phyloP scores from a whole-genome alignment of 1,140 invertebrate genomes.

The Nylanderia fulva region DNA sequence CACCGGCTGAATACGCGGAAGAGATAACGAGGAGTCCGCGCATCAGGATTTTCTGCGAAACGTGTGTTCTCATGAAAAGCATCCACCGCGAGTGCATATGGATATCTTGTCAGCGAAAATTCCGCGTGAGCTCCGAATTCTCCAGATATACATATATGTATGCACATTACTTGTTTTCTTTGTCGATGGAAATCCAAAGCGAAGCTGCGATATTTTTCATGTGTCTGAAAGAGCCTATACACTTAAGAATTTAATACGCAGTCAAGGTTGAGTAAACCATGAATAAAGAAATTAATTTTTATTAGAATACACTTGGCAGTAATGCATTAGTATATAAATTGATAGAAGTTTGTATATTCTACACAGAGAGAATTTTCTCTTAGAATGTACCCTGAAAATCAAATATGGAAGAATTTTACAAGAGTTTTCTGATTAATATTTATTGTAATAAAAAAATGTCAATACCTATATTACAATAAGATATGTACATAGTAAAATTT shows the following conservation, averaged over 20 bases:
- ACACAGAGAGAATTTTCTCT: too few relatives aligned
- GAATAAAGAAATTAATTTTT: conserved; percentile 1
- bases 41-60: conserved; percentile 31
- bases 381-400: too few relatives aligned
- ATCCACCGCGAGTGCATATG: background rate
- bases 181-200: conserved; percentile 28
- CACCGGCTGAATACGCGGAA: conserved; percentile 57
- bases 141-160: too few relatives aligned
- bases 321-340: background rate
- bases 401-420: too few relatives aligned
- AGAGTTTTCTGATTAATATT: too few relatives aligned
- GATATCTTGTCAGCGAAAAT: background rate
- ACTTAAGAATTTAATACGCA: background rate
- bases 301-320: background rate
- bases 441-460: too few relatives aligned
- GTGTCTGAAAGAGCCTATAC: conserved; percentile 3
- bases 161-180: background rate
- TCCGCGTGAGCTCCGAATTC: conserved; percentile 8
- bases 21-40: conserved; percentile 49
- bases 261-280: background rate
- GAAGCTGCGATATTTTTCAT: background rate
- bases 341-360: background rate
- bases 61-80: conserved; percentile 33
- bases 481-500: too few relatives aligned
- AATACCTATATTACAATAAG: too few relatives aligned